Base-by-base conservation (phyloP, 2,888 invertebrate genomes). In the Sepioteuthis lessoniana region DNA sequence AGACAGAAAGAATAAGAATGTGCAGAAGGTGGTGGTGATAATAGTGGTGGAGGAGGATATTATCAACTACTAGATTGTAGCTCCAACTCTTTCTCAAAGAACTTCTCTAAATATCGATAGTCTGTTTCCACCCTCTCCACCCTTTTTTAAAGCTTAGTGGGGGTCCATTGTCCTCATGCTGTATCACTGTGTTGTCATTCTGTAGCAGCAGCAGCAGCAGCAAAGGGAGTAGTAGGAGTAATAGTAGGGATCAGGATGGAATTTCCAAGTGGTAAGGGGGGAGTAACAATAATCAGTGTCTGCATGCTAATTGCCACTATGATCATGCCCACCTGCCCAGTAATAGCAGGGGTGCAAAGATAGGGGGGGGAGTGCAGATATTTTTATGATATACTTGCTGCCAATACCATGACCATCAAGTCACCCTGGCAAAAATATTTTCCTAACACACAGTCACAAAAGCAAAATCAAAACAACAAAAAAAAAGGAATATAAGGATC, bases 251-350 rank as follows among this genome's bases (percentile, higher is more conserved):
- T 90, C 35, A 25, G 90, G 90, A 21, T 90, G 91, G 25, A 42
- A 46, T 91, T 38, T 3, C 46, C 38, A 91, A 42, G 91, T 3
- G 90, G 21, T 10, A 37, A 4, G 91, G 91, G 37, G 37, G 3
- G 76, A 35, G n/a, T n/a, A 76, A n/a, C 35, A 76, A 13, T n/a
- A 76, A n/a, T 76, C 76, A n/a, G n/a, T 76, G 76, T 76, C 76
- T 76, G 76, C 76, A 13, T 13, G n/a, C n/a, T 76, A 35, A 76
- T 76, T 76, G n/a, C n/a, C n/a, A 76, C n/a, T n/a, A n/a, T 76
- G 76, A 76, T 76, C 16, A 76, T 76, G 76, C 76, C n/a, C 76
- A 76, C 76, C 76, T 76, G 76, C 76, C 76, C 76, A 76, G 91
- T 91, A 46, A 91, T 42, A 46, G 31, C 46, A 91, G 91, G 42